These are phyloP conservation scores for Eupeodes luniger DNA, from an alignment of 2,888 invertebrate species.

Conservation along the genomic window DNA sequence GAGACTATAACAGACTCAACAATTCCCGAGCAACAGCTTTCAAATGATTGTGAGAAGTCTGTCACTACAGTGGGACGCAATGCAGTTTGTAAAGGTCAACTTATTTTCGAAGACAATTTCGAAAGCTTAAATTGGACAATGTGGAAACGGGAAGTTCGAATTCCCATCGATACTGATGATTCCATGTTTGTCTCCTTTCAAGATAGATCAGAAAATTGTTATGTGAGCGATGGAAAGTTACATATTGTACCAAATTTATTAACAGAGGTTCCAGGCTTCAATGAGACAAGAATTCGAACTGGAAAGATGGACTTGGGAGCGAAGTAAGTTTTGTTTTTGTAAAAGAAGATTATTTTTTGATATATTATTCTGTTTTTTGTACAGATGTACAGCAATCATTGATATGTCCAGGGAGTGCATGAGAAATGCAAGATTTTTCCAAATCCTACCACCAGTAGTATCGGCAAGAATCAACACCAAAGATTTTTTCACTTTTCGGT, in stretches of 20 bases:
- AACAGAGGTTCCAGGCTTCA: conserved; percentile 77
- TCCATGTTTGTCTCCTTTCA: conserved; percentile 85
- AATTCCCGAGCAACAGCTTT: background rate
- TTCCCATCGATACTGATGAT: conserved; percentile 85
- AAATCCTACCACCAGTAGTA: conserved; percentile 89
- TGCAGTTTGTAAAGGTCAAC: conserved; percentile 84
- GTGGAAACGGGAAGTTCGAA: conserved; percentile 87
- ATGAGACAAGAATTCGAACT: conserved; percentile 77
- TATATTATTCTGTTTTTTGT: too few species aligned
- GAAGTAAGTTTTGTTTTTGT: conserved; percentile 78
- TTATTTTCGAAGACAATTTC: conserved; percentile 88
- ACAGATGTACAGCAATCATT: conserved; percentile 85
- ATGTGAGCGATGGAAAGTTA: conserved; percentile 80
- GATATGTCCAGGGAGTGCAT: conserved; percentile 83
- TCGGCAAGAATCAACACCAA: conserved; percentile 88
- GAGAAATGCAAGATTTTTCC: conserved; percentile 76
- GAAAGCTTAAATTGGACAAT: conserved; percentile 83
- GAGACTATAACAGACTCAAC: background rate
- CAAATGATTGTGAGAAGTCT: conserved; percentile 36
- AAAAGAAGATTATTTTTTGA: too few species aligned
- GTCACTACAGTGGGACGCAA: conserved; percentile 44
- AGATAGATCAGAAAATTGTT: conserved; percentile 80
- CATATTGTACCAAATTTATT: conserved; percentile 83
- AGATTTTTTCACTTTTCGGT: conserved; percentile 88
- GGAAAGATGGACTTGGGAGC: conserved; percentile 82